Conservation (phyloP, 2,797 vertebrate genomes). For the Bryconaethiops microstoma region DNA sequence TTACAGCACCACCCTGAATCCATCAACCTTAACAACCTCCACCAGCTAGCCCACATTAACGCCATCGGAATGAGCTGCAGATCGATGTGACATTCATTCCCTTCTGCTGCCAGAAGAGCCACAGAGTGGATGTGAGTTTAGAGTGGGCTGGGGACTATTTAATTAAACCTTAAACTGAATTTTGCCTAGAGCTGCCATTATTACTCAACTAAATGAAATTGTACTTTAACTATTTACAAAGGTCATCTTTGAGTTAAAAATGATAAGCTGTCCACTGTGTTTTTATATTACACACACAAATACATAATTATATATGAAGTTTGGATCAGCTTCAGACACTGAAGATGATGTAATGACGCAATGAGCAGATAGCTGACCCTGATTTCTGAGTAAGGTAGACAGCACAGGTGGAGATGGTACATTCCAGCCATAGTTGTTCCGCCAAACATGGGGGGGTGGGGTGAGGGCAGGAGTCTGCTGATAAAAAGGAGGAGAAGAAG, state of each 20-base stretch:
- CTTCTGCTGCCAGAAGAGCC: constrained; percentile 51
- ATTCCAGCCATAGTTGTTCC: constrained; percentile 57
- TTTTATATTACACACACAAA: too few species aligned
- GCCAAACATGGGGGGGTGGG: constrained; percentile 34
- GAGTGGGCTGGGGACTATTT: constrained; percentile 24
- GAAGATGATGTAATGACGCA: background rate
- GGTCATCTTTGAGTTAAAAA: background rate
- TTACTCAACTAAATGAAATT: background rate
- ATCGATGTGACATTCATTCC: constrained; percentile 65
- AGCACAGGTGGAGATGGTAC: constrained; percentile 44
- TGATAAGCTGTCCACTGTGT: background rate
- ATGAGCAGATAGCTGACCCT: constrained; percentile 6
- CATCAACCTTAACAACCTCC: background rate
- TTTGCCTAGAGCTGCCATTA: background rate
- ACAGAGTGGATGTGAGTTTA: constrained; percentile 54
- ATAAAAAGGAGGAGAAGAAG: background rate
- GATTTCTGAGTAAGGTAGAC: constrained; percentile 8
- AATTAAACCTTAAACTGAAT: constrained; percentile 40
- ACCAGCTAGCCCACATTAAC: constrained; percentile 55
- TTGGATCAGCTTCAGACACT: background rate
- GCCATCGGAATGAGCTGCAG: constrained; percentile 62
- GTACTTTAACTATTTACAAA: background rate
- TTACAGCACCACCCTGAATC: background rate
- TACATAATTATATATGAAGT: too few species aligned
- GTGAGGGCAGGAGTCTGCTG: background rate